Base-by-base conservation (phyloP, 2,797 vertebrate genomes). In the Microctenopoma steveboyesi region DNA sequence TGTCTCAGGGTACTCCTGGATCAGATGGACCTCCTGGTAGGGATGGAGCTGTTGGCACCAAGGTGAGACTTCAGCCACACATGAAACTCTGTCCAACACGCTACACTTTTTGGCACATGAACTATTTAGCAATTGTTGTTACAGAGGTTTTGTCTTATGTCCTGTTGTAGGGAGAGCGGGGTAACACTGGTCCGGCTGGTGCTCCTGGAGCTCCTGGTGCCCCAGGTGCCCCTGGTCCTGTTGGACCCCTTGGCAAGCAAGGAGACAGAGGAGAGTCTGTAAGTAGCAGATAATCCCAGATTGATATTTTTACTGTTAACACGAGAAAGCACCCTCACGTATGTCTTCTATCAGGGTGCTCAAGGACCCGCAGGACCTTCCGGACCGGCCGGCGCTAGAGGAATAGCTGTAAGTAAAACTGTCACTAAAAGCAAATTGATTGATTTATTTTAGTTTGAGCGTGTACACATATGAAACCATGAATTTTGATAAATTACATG, bases 201-300 rank as follows among this genome's bases (percentile, higher is more conserved):
- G 93, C 95, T 53, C 96, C 96, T 0, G 98, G 98, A 0, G 94
- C 96, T 73, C 96, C 97, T 0, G 98, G 98, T 0, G 63, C 95
- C 55, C 95, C 96, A 4, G 98, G 98, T 0, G 83, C 95, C 71
- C 92, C 96, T 0, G 97, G 97, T 45, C 94, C 97, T 0, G 94
- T 97, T 0, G 98, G 97, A 83, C 97, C 97, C 60, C 95, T 96
- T 0, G 98, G 98, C 74, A 99, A 99, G 89, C 97, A 99, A 84
- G 98, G 98, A 94, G 96, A 99, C 86, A 95, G 97, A 77, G 97
- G 98, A 88, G 96, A 99, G 88, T 63, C 91, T 61, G 98, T 99
- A 87, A 96, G 96, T 95, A 37, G 18, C 18, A 22, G 6, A 11
- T 2, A 39, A 8, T 25, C 58, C 1, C 6, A 33, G 2, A 22